Base-by-base conservation (phyloP, 2,797 vertebrate genomes). In the Carapus acus region DNA sequence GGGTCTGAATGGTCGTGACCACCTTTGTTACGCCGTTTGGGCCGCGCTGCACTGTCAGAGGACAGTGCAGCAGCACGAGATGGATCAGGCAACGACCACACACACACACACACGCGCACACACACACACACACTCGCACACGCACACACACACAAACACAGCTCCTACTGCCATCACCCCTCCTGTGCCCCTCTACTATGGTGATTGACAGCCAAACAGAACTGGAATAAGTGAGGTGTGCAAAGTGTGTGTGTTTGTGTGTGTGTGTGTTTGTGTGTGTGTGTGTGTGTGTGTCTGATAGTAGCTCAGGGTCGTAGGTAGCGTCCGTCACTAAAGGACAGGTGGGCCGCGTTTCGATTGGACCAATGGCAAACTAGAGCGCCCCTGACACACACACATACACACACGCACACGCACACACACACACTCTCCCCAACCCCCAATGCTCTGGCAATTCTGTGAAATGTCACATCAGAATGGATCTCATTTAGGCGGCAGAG, bases 381-480 rank as follows among this genome's bases (percentile, higher is more conserved):
- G 31, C 53, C 65, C 66, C 79, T n/a, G 79, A 73, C 82, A n/a
- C n/a, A n/a, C n/a, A n/a, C n/a, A n/a, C n/a, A n/a, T n/a, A n/a
- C n/a, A n/a, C n/a, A n/a, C n/a, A n/a, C n/a, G n/a, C n/a, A n/a
- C n/a, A n/a, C n/a, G n/a, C n/a, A n/a, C n/a, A n/a, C n/a, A n/a
- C n/a, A n/a, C n/a, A n/a, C n/a, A n/a, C 81, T 79, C 79, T 59
- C 60, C 59, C 27, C 33, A 65, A 74, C 76, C 69, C 69, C 65
- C 59, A 67, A 49, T 73, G 69, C 65, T 62, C 76, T 59, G 67
- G 78, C 79, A 79, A 81, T 84, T 83, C 81, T 76, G 82, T 83
- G 76, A 85, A 86, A 87, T 85, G 84, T 86, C 83, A 85, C 77
- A 83, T 83, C 79, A 80, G 74, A 83, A 85, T 83, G 76, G 76